Evolutionary conservation across 2,113 vertebrate genomes (phyloP).

Genomic region (Grus americana): DNA sequence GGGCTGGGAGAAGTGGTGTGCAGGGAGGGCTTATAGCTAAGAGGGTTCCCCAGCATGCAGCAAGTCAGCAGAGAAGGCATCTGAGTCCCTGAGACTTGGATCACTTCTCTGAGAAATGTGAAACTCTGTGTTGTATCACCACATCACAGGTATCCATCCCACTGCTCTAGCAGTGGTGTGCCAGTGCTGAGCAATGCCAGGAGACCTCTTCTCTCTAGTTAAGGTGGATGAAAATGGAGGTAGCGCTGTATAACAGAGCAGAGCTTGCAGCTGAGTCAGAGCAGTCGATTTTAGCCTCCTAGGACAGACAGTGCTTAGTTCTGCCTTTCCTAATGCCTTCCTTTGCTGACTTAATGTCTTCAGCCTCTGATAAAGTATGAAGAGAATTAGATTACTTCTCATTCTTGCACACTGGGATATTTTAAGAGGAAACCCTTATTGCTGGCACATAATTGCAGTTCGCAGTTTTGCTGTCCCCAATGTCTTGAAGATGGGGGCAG

Average conservation of each 20-base stretch:
- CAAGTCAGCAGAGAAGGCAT: fast-evolving
- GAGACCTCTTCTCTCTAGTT: not conserved
- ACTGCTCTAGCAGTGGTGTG: not conserved
- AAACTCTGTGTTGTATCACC: not conserved
- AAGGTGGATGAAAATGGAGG: not conserved
- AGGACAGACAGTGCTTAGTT: not conserved
- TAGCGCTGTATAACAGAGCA: not conserved
- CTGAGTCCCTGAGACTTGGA: not conserved
- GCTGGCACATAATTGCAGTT: not conserved
- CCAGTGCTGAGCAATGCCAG: not conserved
- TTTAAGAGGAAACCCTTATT: not conserved
- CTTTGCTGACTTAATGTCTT: not conserved
- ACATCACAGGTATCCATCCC: not conserved
- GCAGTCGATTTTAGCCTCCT: not conserved
- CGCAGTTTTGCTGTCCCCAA: not conserved
- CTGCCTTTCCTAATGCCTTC: not conserved
- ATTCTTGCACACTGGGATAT: not conserved
- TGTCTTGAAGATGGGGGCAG: not conserved
- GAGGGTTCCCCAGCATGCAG: not conserved
- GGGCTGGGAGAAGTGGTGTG: not conserved
- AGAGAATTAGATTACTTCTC: not conserved
- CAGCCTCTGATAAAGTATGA: not conserved
- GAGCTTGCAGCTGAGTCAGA: not conserved
- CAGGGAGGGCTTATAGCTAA: not conserved
- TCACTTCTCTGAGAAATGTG: not conserved